Conservation (phyloP, 1,140 invertebrate genomes). For the Trigoniulus corallinus region DNA sequence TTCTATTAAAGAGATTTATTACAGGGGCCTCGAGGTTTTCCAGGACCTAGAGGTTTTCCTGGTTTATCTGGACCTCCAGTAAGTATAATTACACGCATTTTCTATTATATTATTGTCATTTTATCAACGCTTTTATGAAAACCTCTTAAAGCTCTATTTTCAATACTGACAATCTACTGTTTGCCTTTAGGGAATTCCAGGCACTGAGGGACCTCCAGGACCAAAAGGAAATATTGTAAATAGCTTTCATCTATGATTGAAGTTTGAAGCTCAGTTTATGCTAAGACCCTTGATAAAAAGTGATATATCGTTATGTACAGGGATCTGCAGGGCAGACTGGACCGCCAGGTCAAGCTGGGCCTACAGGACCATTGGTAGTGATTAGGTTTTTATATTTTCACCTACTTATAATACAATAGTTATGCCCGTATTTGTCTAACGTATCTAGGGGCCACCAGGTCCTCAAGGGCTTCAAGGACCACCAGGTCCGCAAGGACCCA, state of each 20-base stretch:
- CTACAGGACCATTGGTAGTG: conserved; percentile 38
- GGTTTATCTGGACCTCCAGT: conserved; percentile 50
- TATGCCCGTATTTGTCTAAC: conserved; percentile 2
- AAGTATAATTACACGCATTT: too few relatives aligned
- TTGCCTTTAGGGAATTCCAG: conserved; percentile 40
- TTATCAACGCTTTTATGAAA: not conserved
- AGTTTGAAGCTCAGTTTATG: not conserved
- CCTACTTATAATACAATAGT: not conserved
- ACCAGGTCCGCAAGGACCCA: conserved; percentile 34
- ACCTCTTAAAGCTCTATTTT: not conserved
- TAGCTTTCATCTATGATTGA: not conserved
- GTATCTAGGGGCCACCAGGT: conserved; percentile 44
- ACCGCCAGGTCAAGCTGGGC: conserved; percentile 45
- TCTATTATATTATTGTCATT: not conserved
- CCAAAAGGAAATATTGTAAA: conserved; percentile 43
- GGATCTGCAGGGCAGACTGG: conserved; percentile 50
- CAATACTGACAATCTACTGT: too few relatives aligned
- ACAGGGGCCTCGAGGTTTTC: conserved; percentile 62
- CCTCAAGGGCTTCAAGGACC: conserved; percentile 35
- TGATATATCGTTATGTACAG: conserved; percentile 7
- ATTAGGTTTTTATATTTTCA: not conserved
- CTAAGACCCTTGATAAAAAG: not conserved
- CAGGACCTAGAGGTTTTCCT: conserved; percentile 57
- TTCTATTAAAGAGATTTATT: not conserved
- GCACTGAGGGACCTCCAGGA: conserved; percentile 50